These are phyloP conservation scores for Nilaparvata lugens DNA, from an alignment of 1,140 invertebrate species.

Conservation along the genomic window DNA sequence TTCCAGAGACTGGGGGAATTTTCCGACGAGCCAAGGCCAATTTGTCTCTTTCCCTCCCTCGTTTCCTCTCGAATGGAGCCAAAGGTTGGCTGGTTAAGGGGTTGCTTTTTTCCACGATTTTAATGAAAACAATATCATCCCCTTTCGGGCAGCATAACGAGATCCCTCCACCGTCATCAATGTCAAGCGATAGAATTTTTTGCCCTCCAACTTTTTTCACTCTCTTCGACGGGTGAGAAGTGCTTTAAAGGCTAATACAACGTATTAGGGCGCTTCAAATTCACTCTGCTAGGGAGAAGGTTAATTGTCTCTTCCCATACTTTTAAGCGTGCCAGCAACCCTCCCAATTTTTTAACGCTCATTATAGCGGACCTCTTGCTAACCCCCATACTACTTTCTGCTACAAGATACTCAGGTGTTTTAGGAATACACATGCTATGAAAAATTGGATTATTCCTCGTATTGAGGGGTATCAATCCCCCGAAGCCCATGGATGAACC, in stretches of 20 bases:
- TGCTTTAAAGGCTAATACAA: neutral
- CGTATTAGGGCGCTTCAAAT: neutral
- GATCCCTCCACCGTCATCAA: neutral
- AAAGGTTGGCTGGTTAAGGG: neutral
- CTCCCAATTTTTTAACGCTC: too few relatives aligned
- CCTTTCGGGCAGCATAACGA: neutral
- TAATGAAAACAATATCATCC: slow-evolving; percentile 6
- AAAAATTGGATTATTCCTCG: too few relatives aligned
- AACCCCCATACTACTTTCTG: too few relatives aligned
- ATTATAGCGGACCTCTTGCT: too few relatives aligned
- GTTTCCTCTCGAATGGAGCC: neutral
- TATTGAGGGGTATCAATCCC: too few relatives aligned
- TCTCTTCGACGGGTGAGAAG: neutral
- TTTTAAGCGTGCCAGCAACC: too few relatives aligned
- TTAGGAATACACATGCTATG: too few relatives aligned
- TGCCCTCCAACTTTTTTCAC: neutral
- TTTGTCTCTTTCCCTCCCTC: neutral
- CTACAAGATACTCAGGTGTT: too few relatives aligned
- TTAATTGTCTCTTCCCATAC: neutral
- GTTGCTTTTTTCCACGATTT: neutral
- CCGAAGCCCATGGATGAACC: too few relatives aligned
- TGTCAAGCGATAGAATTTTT: neutral
- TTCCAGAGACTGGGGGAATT: neutral
- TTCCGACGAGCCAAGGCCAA: neutral
- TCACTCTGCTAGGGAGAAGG: neutral